A percentile compares a stretch with the other conserved stretches of the same genome.
These are phyloP conservation scores for Hycleus phaleratus DNA, from an alignment of 1,140 invertebrate genomes.

Conservation along the genomic window DNA sequence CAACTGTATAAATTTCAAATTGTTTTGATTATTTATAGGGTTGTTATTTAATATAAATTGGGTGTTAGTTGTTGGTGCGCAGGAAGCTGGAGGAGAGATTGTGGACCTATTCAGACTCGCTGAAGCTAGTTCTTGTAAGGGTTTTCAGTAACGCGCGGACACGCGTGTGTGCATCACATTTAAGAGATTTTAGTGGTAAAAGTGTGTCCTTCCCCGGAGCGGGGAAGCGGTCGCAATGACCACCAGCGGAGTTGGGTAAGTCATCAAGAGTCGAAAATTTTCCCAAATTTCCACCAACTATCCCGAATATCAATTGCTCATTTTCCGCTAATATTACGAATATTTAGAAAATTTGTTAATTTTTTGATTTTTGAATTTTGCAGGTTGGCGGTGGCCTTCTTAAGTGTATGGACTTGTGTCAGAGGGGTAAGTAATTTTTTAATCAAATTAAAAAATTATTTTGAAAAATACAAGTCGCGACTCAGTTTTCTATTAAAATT, in stretches of 20 bases:
- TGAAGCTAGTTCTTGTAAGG: constrained; percentile 29
- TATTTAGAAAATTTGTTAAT: not conserved
- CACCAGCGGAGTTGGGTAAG: constrained; percentile 37
- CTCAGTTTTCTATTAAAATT: too few species aligned
- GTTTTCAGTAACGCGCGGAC: constrained; percentile 38
- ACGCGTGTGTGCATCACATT: constrained; percentile 35
- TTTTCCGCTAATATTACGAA: not conserved
- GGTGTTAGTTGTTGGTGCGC: constrained; percentile 24
- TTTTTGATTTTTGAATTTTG: constrained; percentile 5
- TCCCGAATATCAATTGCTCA: too few species aligned
- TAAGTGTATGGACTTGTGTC: constrained; percentile 22
- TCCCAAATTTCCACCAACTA: too few species aligned
- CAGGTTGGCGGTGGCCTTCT: constrained; percentile 29
- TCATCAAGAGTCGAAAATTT: constrained; percentile 9
- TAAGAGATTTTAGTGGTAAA: constrained; percentile 19
- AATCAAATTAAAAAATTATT: too few species aligned
- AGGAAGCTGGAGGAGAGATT: constrained; percentile 22
- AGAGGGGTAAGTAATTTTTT: constrained; percentile 23
- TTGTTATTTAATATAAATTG: constrained; percentile 14
- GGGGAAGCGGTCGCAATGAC: constrained; percentile 35
- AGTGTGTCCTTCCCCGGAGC: constrained; percentile 21
- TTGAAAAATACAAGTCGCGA: too few species aligned
- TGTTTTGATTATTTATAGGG: constrained; percentile 6
- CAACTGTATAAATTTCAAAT: constrained; percentile 11
- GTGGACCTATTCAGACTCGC: constrained; percentile 28